Percentiles rank a stretch among this genome's conserved stretches.
Conservation (phyloP, 1,140 invertebrate species). For the Anastrepha obliqua region DNA sequence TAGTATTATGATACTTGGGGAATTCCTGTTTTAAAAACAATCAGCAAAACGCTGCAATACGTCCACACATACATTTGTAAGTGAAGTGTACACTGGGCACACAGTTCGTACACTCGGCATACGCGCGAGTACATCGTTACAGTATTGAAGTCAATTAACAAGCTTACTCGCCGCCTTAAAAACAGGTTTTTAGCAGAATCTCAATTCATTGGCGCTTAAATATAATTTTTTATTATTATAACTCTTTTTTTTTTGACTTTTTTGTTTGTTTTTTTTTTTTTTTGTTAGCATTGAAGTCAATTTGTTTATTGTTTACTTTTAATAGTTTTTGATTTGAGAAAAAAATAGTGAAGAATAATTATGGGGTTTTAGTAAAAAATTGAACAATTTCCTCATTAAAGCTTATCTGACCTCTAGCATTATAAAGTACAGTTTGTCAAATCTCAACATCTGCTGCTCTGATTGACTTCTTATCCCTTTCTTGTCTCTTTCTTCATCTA, state of each 20-base stretch:
- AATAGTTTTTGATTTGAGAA: too few species aligned
- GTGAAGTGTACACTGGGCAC: too few species aligned
- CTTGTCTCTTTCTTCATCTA: too few species aligned
- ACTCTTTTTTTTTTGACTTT: neutral
- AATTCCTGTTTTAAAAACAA: conserved; percentile 8
- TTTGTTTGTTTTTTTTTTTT: neutral
- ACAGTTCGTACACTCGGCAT: too few species aligned
- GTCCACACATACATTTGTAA: neutral
- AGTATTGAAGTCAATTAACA: conserved; percentile 7
- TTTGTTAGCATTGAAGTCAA: neutral
- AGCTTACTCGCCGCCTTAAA: neutral
- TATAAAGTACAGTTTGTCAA: too few species aligned
- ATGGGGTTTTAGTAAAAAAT: too few species aligned
- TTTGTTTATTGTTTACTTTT: too few species aligned
- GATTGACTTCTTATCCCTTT: too few species aligned
- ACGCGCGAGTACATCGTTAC: neutral
- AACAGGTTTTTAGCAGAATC: neutral
- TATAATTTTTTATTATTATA: neutral
- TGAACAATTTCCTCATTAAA: too few species aligned
- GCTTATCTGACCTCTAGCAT: too few species aligned
- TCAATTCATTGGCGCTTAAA: neutral
- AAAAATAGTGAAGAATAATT: too few species aligned
- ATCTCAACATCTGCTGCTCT: too few species aligned
- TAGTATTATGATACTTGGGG: conserved; percentile 15
- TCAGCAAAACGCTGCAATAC: neutral